Percentiles rank a stretch among this genome's conserved stretches.
phyloP scores from a whole-genome alignment of 2,797 vertebrate species.

The Micromesistius poutassou region DNA sequence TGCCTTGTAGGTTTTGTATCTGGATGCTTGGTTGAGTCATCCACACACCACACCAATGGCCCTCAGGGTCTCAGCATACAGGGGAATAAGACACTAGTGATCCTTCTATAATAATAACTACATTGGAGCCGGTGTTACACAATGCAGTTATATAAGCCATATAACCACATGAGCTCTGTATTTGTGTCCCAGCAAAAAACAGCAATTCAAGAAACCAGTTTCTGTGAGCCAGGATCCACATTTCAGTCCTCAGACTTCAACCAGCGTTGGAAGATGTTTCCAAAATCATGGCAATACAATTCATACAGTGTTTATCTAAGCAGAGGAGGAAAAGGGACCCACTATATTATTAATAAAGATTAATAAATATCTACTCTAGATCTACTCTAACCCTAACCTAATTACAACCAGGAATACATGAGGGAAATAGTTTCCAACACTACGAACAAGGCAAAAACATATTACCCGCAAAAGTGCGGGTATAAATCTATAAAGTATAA shows the following conservation, averaged over 20 bases:
- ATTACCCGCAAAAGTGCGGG: background rate
- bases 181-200: background rate
- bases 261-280: background rate
- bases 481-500: background rate
- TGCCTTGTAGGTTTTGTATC: background rate
- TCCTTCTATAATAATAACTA: background rate
- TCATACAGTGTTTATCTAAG: too few species aligned
- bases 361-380: background rate
- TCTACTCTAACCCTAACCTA: background rate
- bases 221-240: background rate
- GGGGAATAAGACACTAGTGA: background rate
- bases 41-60: background rate
- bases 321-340: too few species aligned
- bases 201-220: background rate
- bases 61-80: background rate
- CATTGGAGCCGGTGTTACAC: background rate
- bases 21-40: background rate
- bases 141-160: conserved; percentile 3
- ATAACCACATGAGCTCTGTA: background rate
- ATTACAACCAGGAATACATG: background rate
- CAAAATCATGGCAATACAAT: too few species aligned
- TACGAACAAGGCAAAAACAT: background rate
- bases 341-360: background rate
- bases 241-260: background rate
- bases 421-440: background rate